Base-by-base conservation (phyloP, 2,888 invertebrate species). In the Limenitis camilla region DNA sequence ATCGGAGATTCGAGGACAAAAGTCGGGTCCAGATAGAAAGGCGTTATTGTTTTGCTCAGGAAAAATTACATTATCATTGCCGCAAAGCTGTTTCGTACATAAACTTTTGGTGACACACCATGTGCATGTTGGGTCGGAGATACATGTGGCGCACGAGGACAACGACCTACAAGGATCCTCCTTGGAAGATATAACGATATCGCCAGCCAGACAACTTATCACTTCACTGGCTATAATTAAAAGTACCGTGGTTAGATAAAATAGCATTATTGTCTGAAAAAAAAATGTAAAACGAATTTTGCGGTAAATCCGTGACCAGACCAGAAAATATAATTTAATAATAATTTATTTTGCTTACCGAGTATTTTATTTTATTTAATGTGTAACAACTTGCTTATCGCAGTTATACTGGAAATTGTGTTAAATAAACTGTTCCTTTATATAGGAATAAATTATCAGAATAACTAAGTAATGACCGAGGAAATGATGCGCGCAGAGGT, bases 101-200 rank as follows among this genome's bases (percentile, higher is more conserved):
- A 71, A 68, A 61, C 75, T 80, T 59, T 82, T 81, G 29, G 75
- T 77, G n/a, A 81, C 78, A 49, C 82, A 81, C 81, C 82, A 83
- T 4, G 71, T 71, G 55, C 82, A 84, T 43, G 60, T 64, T 53
- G 61, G 72, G 52, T 72, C 69, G 9, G 64, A 58, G 52, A 83
- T 65, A 49, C 82, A 83, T 5, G 69, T 62, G 0, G 73, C 64
- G 56, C 82, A 82, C 5, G 81, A 79, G 6, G 63, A 55, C 51
- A 71, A 40, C n/a, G 42, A 50, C 49, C 52, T 53, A 39, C 67
- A 67, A 44, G 59, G 46, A 39, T 65, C 63, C 36, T 61, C 62
- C 7, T 61, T 55, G 5, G 52, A 44, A n/a, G 50, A 40, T 30
- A 50, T 47, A 9, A 57, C 40, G 31, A 61, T 57, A 35, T 61